phyloP scores from a whole-genome alignment of 2,113 vertebrate species.

The Chloropsis hardwickii region DNA sequence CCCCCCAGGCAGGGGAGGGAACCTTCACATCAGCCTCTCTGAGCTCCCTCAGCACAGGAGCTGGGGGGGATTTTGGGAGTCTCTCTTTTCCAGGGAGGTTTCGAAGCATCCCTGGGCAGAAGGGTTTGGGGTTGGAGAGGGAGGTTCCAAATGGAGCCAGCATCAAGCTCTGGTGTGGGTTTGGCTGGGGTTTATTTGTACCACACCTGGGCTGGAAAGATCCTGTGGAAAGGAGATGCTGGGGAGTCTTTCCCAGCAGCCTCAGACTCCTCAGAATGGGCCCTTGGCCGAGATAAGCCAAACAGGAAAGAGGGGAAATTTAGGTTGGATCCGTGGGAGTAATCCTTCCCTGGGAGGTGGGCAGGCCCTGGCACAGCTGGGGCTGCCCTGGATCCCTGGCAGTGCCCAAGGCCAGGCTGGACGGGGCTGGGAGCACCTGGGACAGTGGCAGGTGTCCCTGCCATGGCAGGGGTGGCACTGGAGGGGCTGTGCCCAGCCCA shows the following conservation, averaged over 20 bases:
- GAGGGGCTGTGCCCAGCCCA: background rate
- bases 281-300: background rate
- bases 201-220: background rate
- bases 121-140: background rate
- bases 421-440: background rate
- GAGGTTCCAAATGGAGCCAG: background rate
- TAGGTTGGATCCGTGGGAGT: background rate
- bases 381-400: background rate
- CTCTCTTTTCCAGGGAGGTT: background rate
- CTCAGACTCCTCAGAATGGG: background rate
- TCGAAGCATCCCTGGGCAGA: background rate
- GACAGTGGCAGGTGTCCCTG: background rate
- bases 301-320: background rate
- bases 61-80: background rate
- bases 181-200: background rate
- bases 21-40: fast-evolving
- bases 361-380: background rate
- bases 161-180: background rate
- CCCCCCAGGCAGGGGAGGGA: background rate
- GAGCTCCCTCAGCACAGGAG: background rate
- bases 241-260: background rate
- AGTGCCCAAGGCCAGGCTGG: background rate
- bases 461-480: background rate
- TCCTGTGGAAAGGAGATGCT: background rate
- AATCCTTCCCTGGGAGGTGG: background rate